Evolutionary conservation across 2,113 vertebrate species (phyloP).

Genomic region (Neoarius graeffei): DNA sequence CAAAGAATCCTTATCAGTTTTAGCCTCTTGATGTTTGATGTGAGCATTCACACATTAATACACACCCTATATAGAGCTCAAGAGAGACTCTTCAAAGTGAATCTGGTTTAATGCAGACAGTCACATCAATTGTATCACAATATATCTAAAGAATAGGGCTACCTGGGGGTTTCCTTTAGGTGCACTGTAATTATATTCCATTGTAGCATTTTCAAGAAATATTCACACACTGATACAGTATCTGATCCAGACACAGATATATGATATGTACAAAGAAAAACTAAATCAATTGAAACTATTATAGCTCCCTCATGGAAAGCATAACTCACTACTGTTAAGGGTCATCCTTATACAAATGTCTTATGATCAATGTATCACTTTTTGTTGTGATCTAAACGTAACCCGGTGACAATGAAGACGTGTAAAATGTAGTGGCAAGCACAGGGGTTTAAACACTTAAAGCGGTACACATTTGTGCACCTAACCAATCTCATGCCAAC

Average conservation of each 20-base stretch:
- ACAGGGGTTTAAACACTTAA: neutral
- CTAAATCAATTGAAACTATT: neutral
- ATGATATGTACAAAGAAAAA: neutral
- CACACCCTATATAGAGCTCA: constrained; percentile 46
- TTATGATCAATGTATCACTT: neutral
- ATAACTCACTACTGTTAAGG: neutral
- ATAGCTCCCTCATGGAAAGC: neutral
- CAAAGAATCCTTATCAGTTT: constrained; percentile 58
- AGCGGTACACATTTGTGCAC: neutral
- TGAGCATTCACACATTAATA: constrained; percentile 51
- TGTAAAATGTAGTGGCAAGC: neutral
- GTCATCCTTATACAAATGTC: too few relatives aligned
- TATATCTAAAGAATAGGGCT: neutral
- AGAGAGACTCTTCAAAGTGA: constrained; percentile 29
- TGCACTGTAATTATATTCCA: neutral
- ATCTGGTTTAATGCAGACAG: neutral
- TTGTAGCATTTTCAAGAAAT: neutral
- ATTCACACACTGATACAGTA: neutral
- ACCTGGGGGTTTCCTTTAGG: neutral
- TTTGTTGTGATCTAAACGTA: neutral
- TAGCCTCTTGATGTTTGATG: constrained; percentile 4
- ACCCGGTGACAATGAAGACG: neutral
- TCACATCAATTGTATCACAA: neutral
- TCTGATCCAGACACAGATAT: neutral
- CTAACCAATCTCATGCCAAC: neutral